Evolutionary conservation across 1,140 invertebrate species (phyloP), one percentile per base, ranked within the genome.

Genomic region (Maconellicoccus hirsutus): DNA sequence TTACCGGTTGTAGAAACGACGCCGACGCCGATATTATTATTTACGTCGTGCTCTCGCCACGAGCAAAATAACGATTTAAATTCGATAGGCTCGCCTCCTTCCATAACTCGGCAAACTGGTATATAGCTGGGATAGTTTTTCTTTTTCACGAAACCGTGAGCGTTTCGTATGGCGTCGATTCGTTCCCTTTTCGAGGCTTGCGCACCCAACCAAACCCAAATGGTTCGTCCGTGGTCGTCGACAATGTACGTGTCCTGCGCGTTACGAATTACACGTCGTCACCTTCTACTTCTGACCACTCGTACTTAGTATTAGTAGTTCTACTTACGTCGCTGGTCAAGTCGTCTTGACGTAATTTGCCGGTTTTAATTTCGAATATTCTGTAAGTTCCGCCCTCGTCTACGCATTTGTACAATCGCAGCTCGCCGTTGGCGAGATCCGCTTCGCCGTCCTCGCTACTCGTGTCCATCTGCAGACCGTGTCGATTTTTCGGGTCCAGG

Each of bases 191-290:
- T 81, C 66, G 81, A 86, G 42, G 89, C 85, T 74, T 86, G 80
- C 77, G 84, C 85, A 0, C 94, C 94, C 7, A 94, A 88, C 94
- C 94, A 98, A 1, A 93, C 88, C 93, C 94, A 97, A 71, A 96
- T 87, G 0, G 92, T 93, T 0, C 89, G 86, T 8, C 82, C 81
- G n/a, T 89, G 89, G 75, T 91, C 90, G 78, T 96, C 93, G 29
- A 97, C 81, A 71, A 97, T 87, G 79, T 88, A 97, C 0, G 91
- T 89, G 74, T 90, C 87, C 87, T 91, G 29, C 29, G 29, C 29
- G 12, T 33, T 33, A n/a, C n/a, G n/a, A n/a, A n/a, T n/a, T n/a
- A n/a, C n/a, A n/a, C n/a, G n/a, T n/a, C n/a, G n/a, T n/a, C n/a
- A n/a, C n/a, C n/a, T n/a, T n/a, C n/a, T n/a, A n/a, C 19, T 25